phyloP scores from a whole-genome alignment of 2,113 vertebrate genomes.

The Grus americana region DNA sequence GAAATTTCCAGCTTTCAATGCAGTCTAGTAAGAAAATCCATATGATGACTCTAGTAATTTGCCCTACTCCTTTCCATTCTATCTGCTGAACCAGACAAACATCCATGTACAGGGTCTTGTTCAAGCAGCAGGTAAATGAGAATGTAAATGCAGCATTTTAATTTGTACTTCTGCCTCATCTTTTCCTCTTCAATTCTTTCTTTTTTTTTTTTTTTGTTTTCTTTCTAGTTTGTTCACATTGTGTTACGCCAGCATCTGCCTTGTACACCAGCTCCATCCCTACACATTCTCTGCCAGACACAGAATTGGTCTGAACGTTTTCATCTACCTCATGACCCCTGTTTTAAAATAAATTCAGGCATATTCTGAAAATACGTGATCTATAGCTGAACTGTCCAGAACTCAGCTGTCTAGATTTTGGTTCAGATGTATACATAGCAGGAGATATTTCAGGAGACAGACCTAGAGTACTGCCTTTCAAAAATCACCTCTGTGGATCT shows the following conservation, averaged over 20 bases:
- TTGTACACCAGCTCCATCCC: neutral
- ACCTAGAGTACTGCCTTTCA: neutral
- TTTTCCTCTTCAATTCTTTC: neutral
- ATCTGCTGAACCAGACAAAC: neutral
- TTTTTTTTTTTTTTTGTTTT: neutral
- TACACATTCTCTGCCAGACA: neutral
- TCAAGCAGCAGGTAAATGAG: neutral
- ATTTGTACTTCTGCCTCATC: neutral
- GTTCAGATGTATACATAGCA: fast-evolving
- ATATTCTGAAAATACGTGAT: neutral
- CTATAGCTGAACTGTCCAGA: neutral
- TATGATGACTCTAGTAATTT: neutral
- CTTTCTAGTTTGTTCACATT: neutral
- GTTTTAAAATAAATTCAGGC: neutral
- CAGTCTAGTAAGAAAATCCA: neutral
- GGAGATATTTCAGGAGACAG: neutral
- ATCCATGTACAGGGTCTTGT: neutral
- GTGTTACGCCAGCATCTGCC: neutral
- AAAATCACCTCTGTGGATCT: neutral
- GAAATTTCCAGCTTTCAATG: neutral
- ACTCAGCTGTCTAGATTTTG: neutral
- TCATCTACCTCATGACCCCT: neutral
- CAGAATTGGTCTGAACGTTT: neutral
- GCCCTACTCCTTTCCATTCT: neutral
- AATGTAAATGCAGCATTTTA: neutral